Percentiles rank a stretch among this genome's conserved stretches.
Evolutionary conservation across 2,888 invertebrate species (phyloP).

Genomic region (Dione vanillae): DNA sequence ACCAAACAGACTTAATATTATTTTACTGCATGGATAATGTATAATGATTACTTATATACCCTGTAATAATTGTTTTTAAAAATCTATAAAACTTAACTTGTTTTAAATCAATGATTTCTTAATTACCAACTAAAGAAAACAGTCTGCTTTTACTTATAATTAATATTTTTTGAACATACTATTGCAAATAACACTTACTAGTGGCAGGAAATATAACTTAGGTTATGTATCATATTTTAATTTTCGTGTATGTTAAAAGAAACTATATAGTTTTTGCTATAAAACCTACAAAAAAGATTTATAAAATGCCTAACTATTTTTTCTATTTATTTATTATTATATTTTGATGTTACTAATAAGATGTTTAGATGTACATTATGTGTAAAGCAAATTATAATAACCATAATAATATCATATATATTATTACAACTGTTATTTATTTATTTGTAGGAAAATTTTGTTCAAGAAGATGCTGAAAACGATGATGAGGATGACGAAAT

Average conservation of each 20-base stretch:
- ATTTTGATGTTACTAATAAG: constrained; percentile 4
- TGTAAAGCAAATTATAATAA: neutral
- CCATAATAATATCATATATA: neutral
- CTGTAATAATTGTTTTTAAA: neutral
- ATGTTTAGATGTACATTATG: constrained; percentile 1
- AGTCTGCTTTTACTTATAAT: neutral
- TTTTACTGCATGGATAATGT: neutral
- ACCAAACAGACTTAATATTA: neutral
- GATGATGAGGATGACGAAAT: constrained; percentile 69
- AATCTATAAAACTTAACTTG: neutral
- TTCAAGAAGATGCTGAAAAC: constrained; percentile 57
- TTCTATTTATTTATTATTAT: neutral
- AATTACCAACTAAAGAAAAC: neutral
- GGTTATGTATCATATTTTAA: neutral
- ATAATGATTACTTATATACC: too few relatives aligned
- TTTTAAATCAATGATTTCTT: neutral
- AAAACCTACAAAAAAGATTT: neutral
- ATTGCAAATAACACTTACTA: neutral
- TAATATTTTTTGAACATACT: neutral
- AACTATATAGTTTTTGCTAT: neutral
- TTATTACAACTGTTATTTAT: neutral
- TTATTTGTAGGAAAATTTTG: constrained; percentile 56
- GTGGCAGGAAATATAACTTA: neutral
- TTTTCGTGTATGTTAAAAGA: neutral
- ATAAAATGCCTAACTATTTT: too few relatives aligned